A percentile compares a stretch with the other conserved stretches of the same genome.
phyloP scores from a whole-genome alignment of 2,888 invertebrate species.

The Bimastos eiseni region DNA sequence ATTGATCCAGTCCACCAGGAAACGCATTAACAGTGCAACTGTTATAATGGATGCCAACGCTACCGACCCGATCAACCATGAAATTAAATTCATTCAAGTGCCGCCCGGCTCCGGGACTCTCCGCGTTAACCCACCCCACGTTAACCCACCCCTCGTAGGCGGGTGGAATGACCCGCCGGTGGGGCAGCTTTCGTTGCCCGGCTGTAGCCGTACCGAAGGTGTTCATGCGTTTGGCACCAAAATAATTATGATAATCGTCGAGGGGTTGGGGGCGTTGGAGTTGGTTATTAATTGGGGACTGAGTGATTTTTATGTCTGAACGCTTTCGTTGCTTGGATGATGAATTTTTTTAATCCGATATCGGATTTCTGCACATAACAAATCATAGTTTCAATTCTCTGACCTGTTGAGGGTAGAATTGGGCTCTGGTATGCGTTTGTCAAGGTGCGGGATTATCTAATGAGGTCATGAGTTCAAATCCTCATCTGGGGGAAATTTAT shows the following conservation, averaged over 20 bases:
- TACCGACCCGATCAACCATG: not conserved
- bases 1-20: not conserved
- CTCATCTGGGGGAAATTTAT: no score
- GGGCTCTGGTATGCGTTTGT: no score
- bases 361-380: not conserved
- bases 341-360: not conserved
- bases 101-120: not conserved
- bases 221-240: not conserved
- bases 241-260: constrained; percentile 4
- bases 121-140: not conserved
- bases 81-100: not conserved
- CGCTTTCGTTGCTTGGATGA: not conserved
- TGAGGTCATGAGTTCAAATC: no score
- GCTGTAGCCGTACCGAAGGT: not conserved
- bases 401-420: not conserved
- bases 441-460: no score
- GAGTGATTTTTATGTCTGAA: not conserved
- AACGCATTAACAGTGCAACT: not conserved
- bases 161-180: not conserved
- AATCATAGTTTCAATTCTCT: not conserved
- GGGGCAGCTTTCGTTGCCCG: not conserved
- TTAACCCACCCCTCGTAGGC: not conserved
- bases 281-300: not conserved
- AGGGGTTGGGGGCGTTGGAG: not conserved
- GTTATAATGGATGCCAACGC: not conserved